phyloP scores from a whole-genome alignment of 2,113 vertebrate species.

The Pleuronectes platessa region DNA sequence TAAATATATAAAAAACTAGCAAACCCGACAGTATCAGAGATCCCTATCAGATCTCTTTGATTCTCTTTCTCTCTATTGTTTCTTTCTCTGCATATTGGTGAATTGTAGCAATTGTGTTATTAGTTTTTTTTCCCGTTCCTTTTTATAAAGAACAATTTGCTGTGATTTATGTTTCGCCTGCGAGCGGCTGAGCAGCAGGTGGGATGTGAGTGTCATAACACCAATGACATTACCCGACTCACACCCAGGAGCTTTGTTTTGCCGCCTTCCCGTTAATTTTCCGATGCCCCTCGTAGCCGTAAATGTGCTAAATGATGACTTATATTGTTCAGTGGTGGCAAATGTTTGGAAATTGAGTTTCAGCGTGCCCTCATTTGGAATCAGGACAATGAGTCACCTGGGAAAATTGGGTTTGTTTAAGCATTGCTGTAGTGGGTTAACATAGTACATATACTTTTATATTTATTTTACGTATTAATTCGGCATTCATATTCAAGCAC shows the following conservation, averaged over 20 bases:
- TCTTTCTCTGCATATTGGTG: slow-evolving; percentile 6
- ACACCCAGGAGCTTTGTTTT: slow-evolving; percentile 47
- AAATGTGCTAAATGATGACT: slow-evolving; percentile 45
- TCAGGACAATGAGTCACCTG: slow-evolving; percentile 51
- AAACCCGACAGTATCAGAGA: too few relatives aligned
- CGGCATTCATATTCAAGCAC: neutral
- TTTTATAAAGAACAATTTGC: slow-evolving; percentile 50
- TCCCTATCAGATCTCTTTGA: too few relatives aligned
- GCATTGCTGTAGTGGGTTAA: slow-evolving; percentile 4
- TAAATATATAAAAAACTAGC: too few relatives aligned
- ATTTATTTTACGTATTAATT: neutral
- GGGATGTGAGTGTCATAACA: slow-evolving; percentile 65
- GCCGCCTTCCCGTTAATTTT: slow-evolving; percentile 38
- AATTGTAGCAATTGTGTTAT: neutral
- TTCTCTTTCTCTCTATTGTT: neutral
- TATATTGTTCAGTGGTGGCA: slow-evolving; percentile 42
- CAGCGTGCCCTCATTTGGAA: slow-evolving; percentile 19
- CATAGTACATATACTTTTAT: neutral
- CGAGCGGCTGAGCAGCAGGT: slow-evolving; percentile 71
- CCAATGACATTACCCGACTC: slow-evolving; percentile 63
- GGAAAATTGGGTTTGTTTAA: slow-evolving; percentile 8
- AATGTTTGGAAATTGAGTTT: slow-evolving; percentile 56
- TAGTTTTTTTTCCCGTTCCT: neutral
- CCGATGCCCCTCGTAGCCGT: slow-evolving; percentile 27
- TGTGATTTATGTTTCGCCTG: slow-evolving; percentile 74